Percentiles rank a stretch among this genome's conserved stretches.
phyloP scores from a whole-genome alignment of 2,888 invertebrate species.

The Steromphala cineraria region DNA sequence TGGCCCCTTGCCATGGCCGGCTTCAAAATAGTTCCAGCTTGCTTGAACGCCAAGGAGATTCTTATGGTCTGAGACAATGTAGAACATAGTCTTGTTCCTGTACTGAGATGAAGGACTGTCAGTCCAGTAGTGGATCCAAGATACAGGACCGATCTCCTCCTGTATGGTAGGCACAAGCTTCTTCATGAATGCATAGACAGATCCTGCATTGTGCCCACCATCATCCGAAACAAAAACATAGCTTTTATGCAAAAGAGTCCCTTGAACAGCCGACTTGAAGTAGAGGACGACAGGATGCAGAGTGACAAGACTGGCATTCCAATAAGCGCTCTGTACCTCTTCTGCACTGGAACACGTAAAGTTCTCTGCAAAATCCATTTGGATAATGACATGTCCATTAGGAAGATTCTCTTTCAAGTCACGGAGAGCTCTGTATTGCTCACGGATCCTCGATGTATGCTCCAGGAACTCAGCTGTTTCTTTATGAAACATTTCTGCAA shows the following conservation, averaged over 20 bases:
- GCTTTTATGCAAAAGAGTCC: constrained; percentile 21
- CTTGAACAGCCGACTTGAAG: background rate
- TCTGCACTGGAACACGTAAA: constrained; percentile 32
- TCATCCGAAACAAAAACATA: constrained; percentile 40
- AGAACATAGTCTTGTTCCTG: constrained; percentile 37
- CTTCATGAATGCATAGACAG: constrained; percentile 23
- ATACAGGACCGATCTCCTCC: background rate
- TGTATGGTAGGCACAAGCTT: constrained; percentile 26
- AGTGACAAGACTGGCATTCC: constrained; percentile 36
- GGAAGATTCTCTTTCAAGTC: constrained; percentile 34
- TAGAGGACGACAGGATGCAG: constrained; percentile 44
- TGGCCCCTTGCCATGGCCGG: constrained; percentile 35
- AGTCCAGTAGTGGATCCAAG: constrained; percentile 37
- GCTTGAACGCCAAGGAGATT: constrained; percentile 21
- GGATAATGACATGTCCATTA: constrained; percentile 26
- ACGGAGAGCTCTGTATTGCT: constrained; percentile 32
- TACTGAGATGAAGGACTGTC: constrained; percentile 45
- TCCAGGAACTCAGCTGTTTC: constrained; percentile 27
- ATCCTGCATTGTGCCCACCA: constrained; percentile 26
- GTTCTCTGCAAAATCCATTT: constrained; percentile 47
- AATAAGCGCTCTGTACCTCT: constrained; percentile 44
- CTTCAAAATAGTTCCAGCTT: constrained; percentile 39
- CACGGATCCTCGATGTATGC: constrained; percentile 24
- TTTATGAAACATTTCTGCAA: background rate
- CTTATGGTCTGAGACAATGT: constrained; percentile 29